Evolutionary conservation across 2,888 invertebrate genomes (phyloP), one percentile per base, ranked within the genome.

Genomic region (Artemia sinica): DNA sequence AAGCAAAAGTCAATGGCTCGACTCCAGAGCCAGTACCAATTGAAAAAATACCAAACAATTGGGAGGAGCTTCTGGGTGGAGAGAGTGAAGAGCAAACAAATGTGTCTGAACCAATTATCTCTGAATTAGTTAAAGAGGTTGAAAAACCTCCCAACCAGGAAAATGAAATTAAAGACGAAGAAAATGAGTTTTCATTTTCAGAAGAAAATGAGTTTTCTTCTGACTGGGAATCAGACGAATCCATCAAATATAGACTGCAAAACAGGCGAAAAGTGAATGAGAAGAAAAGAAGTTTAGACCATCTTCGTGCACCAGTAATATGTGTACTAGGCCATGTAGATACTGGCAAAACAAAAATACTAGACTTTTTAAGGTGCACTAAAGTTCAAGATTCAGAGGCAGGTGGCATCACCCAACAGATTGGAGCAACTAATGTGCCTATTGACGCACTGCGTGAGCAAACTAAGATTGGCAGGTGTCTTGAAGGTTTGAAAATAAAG

Each of bases 281-380:
- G 73, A 84, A 85, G 73, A 85, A 83, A 70, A 82, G 82, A 71
- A 81, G 82, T 8, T 73, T 83, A 0, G 87, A 89, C 68, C 81
- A 84, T 65, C 83, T 98, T 2, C 84, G 99, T 66, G 93, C 97
- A 0, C 92, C 97, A 1, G 94, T 99, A 2, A 95, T 99, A 1
- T 98, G 97, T 77, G 98, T 99, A 0, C 80, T 99, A 3, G 99
- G 98, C 0, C 98, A 99, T 78, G 98, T 99, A 68, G 99, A 99
- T 80, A 98, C 98, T 0, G 77, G 77, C 5, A 99, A 99, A 82
- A 99, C 98, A 0, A 98, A 98, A 80, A 96, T 99, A 75, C 79
- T 99, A 69, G 98, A 99, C n/a, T n/a, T n/a, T n/a, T n/a, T 77
- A 98, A 97, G 79, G 81, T 92, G 68, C 82, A 92, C 92, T 0